Base-by-base conservation (phyloP, 2,113 vertebrate species). In the Chamaea fasciata region DNA sequence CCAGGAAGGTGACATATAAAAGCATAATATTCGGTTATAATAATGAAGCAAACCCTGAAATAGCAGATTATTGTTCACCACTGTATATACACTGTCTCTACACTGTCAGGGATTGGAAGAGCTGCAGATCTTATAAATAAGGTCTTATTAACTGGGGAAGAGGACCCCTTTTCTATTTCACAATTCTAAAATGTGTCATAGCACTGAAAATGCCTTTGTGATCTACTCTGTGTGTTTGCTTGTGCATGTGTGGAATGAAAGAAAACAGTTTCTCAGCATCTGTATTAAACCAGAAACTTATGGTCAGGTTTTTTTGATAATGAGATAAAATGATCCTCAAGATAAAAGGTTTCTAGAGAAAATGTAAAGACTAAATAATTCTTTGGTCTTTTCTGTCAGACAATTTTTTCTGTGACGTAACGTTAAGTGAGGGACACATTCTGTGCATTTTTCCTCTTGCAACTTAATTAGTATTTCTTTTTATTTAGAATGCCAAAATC, bases 21-120 rank as follows among this genome's bases (percentile, higher is more conserved):
- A 88, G 57, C 4, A 11, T 71, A 92, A 76, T 94, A 71, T 23
- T 82, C 49, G 37, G 6, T 92, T 92, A 82, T 55, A 69, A 84
- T 83, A 87, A 91, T 70, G 53, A 96, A 80, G 46, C 16, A 90
- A 93, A 77, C 15, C 18, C 35, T 89, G 55, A 93, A 92, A 93
- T 56, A 87, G 71, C 17, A 89, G 50, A 42, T 56, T 88, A 9
- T 39, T 79, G 35, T 84, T 81, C 60, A 73, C 60, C 30, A 47
- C 52, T 93, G 68, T 3, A 0, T 74, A 41, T 44, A n/a, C 42
- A 90, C 59, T 85, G 70, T 89, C 78, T 88, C 1, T 85, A 86
- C 42, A 64, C 47, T 88, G 56, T 83, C 82, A 75, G 57, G 42
- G 69, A 39, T 78, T 70, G 47, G 50, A 86, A 86, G 68, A 53